Conservation (phyloP, 2,888 invertebrate genomes). For the Lasioglossum calceatum region DNA sequence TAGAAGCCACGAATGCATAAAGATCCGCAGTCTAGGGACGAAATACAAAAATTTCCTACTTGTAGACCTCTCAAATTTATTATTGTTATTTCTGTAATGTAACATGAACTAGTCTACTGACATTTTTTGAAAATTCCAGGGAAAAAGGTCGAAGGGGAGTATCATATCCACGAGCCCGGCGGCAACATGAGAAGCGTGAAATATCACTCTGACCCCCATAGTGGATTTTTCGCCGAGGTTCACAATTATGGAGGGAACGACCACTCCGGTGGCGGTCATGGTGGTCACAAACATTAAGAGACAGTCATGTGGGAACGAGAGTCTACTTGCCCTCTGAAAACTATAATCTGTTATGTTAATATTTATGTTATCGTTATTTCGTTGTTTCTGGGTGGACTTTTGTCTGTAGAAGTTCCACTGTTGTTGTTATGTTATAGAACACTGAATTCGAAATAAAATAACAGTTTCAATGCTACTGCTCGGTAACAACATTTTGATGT, state of each 20-base stretch:
- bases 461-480: not conserved
- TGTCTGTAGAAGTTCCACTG: too few species aligned
- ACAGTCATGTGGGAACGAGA: not conserved
- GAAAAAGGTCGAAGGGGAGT: conserved; percentile 78
- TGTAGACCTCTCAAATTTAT: not conserved
- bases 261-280: conserved; percentile 72
- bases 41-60: not conserved
- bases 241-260: conserved; percentile 77
- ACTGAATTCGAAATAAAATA: conserved; percentile 21
- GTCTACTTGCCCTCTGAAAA: not conserved
- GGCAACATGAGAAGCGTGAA: conserved; percentile 78
- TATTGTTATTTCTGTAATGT: not conserved
- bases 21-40: too few species aligned
- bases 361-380: not conserved
- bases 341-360: not conserved
- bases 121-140: conserved; percentile 50
- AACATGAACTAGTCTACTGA: not conserved
- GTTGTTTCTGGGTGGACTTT: not conserved
- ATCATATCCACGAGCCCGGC: conserved; percentile 81
- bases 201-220: conserved; percentile 80
- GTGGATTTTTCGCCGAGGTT: conserved; percentile 81
- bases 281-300: conserved; percentile 44
- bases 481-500: not conserved
- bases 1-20: too few species aligned
- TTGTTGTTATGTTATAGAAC: not conserved